These are phyloP conservation scores for Geopemphigus sp. DNA, from an alignment of 1,140 invertebrate species.

Conservation along the genomic window DNA sequence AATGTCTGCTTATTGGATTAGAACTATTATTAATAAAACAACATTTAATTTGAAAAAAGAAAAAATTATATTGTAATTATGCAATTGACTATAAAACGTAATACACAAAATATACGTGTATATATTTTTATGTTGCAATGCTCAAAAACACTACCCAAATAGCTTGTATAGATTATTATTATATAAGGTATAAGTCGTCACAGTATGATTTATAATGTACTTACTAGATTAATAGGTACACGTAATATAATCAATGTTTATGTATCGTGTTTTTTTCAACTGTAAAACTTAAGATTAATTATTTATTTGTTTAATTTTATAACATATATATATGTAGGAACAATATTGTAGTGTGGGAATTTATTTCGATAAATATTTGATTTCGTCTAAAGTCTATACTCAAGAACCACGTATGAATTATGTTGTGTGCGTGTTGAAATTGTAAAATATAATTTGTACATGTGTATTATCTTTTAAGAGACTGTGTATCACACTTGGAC, in stretches of 20 bases:
- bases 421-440: not conserved
- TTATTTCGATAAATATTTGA: slow-evolving; percentile 2
- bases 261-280: not conserved
- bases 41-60: not conserved
- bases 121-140: slow-evolving; percentile 37
- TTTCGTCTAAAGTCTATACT: slow-evolving; percentile 3
- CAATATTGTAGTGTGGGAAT: not conserved
- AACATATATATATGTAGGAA: not conserved
- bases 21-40: slow-evolving; percentile 11
- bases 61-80: not conserved
- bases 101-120: not conserved
- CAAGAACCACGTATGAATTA: not conserved
- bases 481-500: slow-evolving; percentile 22
- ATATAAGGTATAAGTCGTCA: not conserved
- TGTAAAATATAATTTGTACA: slow-evolving; percentile 22
- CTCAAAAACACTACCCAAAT: slow-evolving; percentile 27
- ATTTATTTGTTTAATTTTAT: slow-evolving; percentile 16
- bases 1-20: slow-evolving; percentile 17
- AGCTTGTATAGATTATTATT: slow-evolving; percentile 19
- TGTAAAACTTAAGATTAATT: slow-evolving; percentile 16
- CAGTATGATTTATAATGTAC: slow-evolving; percentile 14
- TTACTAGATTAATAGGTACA: not conserved
- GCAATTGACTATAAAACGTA: not conserved
- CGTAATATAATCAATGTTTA: too few relatives aligned
- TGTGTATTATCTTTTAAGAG: slow-evolving; percentile 22